phyloP scores from a whole-genome alignment of 2,888 invertebrate species.

The Ochlodes sylvanus region DNA sequence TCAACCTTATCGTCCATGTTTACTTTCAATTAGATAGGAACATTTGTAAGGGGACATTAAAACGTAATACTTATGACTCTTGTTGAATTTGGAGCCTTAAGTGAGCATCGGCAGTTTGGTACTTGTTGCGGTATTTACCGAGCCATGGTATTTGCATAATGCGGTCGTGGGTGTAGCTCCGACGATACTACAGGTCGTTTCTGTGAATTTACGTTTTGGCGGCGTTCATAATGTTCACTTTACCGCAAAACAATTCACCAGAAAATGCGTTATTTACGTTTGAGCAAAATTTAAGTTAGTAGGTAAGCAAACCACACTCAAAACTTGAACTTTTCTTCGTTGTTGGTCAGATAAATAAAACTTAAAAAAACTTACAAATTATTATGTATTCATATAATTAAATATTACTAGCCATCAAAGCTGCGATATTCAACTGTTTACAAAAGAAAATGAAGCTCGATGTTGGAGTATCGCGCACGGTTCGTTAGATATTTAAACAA shows the following conservation, averaged over 20 bases:
- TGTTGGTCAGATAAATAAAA: background rate
- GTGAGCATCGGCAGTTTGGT: slow-evolving; percentile 27
- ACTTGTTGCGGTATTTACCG: slow-evolving; percentile 39
- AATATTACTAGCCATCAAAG: background rate
- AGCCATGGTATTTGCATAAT: slow-evolving; percentile 40
- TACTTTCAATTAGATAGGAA: too few relatives aligned
- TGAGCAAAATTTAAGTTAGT: background rate
- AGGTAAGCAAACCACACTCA: background rate
- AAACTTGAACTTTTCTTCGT: background rate
- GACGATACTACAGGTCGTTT: slow-evolving; percentile 25
- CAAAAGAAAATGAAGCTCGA: slow-evolving; percentile 5
- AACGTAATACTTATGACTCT: background rate
- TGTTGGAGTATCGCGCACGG: slow-evolving; percentile 51
- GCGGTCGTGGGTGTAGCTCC: slow-evolving; percentile 28
- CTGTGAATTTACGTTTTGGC: slow-evolving; percentile 26
- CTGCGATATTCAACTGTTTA: slow-evolving; percentile 1
- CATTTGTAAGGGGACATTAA: background rate
- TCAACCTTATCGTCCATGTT: too few relatives aligned
- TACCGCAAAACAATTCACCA: slow-evolving; percentile 15
- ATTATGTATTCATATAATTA: background rate
- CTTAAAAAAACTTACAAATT: too few relatives aligned
- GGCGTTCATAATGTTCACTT: slow-evolving; percentile 16
- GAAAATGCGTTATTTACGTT: slow-evolving; percentile 1
- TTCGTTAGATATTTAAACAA: slow-evolving; percentile 81
- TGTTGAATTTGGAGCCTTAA: slow-evolving; percentile 3